These are phyloP conservation scores for Acipenser oxyrinchus DNA, from an alignment of 2,797 vertebrate genomes.

Conservation along the genomic window DNA sequence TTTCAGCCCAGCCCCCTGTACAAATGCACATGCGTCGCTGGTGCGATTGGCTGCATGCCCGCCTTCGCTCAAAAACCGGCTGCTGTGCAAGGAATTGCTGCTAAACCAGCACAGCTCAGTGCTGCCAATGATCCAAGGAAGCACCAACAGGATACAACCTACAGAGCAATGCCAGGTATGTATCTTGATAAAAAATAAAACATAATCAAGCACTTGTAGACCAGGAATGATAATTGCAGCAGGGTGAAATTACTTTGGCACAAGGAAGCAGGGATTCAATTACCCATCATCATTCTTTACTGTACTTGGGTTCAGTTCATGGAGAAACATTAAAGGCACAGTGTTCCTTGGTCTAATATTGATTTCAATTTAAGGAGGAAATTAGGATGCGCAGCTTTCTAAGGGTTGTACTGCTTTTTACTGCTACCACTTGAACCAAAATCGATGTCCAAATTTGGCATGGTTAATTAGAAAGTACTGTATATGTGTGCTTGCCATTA, in stretches of 20 bases:
- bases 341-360: too few relatives aligned
- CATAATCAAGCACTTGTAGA: slow-evolving; percentile 1
- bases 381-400: too few relatives aligned
- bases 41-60: slow-evolving; percentile 84
- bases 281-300: too few relatives aligned
- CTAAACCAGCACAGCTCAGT: slow-evolving; percentile 40
- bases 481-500: too few relatives aligned
- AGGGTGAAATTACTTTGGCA: slow-evolving; percentile 16
- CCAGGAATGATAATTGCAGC: slow-evolving; percentile 24
- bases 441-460: too few relatives aligned
- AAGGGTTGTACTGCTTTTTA: too few relatives aligned
- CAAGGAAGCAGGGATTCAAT: slow-evolving; percentile 2
- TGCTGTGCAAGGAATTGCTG: slow-evolving; percentile 6
- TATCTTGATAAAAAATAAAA: slow-evolving; percentile 25
- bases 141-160: slow-evolving; percentile 59
- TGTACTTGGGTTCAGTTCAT: too few relatives aligned
- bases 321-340: too few relatives aligned
- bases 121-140: slow-evolving; percentile 46
- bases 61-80: slow-evolving; percentile 64
- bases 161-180: slow-evolving; percentile 79
- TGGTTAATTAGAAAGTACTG: too few relatives aligned
- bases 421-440: too few relatives aligned
- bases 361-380: too few relatives aligned
- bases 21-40: slow-evolving; percentile 83
- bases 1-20: slow-evolving; percentile 83